phyloP scores from a whole-genome alignment of 1,140 invertebrate genomes.

The Temnothorax curvispinosus region DNA sequence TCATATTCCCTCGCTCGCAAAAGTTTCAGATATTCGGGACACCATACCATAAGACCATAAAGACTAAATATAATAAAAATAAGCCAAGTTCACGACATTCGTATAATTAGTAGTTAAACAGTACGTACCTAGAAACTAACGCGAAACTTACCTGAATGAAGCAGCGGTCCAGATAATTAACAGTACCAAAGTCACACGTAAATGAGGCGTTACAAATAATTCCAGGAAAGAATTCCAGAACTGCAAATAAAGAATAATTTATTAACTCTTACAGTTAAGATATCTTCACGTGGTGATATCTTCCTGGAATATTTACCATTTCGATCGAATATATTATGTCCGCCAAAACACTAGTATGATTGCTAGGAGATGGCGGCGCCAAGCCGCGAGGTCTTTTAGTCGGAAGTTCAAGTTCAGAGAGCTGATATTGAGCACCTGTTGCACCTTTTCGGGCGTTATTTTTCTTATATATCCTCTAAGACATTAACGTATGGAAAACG shows the following conservation, averaged over 20 bases:
- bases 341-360: slow-evolving; percentile 84
- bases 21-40: slow-evolving; percentile 82
- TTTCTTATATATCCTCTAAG: slow-evolving; percentile 87
- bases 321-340: slow-evolving; percentile 84
- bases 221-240: slow-evolving; percentile 88
- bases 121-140: neutral
- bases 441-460: slow-evolving; percentile 84
- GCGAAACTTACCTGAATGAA: slow-evolving; percentile 79
- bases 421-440: slow-evolving; percentile 87
- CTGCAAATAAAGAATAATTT: slow-evolving; percentile 78
- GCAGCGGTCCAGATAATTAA: slow-evolving; percentile 80
- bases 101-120: slow-evolving; percentile 28
- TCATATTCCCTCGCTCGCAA: slow-evolving; percentile 83
- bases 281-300: neutral
- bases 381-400: slow-evolving; percentile 85
- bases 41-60: slow-evolving; percentile 83
- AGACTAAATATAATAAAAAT: slow-evolving; percentile 76
- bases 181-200: slow-evolving; percentile 83
- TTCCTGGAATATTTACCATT: slow-evolving; percentile 76
- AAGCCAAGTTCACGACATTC: slow-evolving; percentile 70
- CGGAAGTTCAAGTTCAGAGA: slow-evolving; percentile 90
- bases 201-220: slow-evolving; percentile 85
- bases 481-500: slow-evolving; percentile 7
- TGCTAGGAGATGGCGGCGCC: slow-evolving; percentile 81
- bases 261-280: slow-evolving; percentile 13